Evolutionary conservation across 2,797 vertebrate species (phyloP).

Genomic region (Syngnathus acus): DNA sequence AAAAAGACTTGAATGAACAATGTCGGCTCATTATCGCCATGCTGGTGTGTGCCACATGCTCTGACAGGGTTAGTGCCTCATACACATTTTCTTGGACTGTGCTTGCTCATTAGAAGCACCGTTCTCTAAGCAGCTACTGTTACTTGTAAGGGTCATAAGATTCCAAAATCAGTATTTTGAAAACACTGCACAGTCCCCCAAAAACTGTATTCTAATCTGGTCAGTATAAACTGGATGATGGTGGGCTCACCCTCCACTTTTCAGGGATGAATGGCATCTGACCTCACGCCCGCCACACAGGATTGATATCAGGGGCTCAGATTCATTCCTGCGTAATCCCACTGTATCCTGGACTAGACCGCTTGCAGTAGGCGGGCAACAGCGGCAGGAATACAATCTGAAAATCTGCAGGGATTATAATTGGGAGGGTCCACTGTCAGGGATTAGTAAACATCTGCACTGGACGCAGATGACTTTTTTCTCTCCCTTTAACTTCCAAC

Average conservation of each 20-base stretch:
- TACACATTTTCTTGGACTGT: neutral
- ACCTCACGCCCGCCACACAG: neutral
- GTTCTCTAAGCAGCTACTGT: neutral
- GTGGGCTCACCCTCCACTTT: neutral
- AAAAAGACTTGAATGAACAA: neutral
- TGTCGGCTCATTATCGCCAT: neutral
- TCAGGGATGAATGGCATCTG: neutral
- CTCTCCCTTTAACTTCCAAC: constrained; percentile 6
- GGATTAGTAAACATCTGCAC: constrained; percentile 72
- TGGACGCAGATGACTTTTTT: constrained; percentile 33
- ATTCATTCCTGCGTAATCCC: constrained; percentile 11
- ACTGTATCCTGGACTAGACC: constrained; percentile 15
- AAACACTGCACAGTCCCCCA: neutral
- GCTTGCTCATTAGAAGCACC: neutral
- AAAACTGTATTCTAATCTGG: neutral
- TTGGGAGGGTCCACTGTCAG: constrained; percentile 35
- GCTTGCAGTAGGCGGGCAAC: constrained; percentile 36
- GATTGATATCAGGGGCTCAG: neutral
- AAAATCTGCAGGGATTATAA: constrained; percentile 61
- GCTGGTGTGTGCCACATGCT: neutral
- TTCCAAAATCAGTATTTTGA: neutral
- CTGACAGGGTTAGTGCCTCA: neutral
- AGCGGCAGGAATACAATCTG: constrained; percentile 34
- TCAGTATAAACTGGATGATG: neutral
- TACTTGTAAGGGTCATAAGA: neutral